Percentiles rank a stretch among this genome's conserved stretches.
phyloP scores from a whole-genome alignment of 2,888 invertebrate species.

The Chrysotoxum bicinctum region DNA sequence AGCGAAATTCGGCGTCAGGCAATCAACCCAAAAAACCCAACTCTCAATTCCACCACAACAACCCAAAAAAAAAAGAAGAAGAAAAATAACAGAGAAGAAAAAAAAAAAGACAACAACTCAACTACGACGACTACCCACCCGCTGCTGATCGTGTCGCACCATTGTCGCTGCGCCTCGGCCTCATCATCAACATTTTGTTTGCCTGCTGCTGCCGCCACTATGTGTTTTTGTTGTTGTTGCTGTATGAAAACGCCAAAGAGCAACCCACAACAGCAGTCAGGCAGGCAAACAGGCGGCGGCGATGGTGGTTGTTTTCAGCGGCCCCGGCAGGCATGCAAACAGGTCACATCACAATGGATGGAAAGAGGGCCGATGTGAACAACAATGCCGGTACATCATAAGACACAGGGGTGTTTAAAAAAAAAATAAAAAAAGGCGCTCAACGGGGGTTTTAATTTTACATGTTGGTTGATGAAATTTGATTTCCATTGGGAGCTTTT shows the following conservation, averaged over 20 bases:
- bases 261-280: constrained; percentile 66
- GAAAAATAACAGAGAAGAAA: constrained; percentile 14
- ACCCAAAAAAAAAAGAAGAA: constrained; percentile 41
- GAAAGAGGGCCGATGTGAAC: constrained; percentile 51
- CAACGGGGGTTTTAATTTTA: background rate
- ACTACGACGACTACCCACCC: constrained; percentile 68
- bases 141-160: constrained; percentile 72
- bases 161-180: constrained; percentile 67
- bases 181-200: constrained; percentile 51
- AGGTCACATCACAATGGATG: constrained; percentile 62
- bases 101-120: constrained; percentile 52
- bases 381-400: constrained; percentile 48
- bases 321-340: constrained; percentile 50
- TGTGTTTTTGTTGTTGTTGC: constrained; percentile 10
- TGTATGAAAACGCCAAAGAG: constrained; percentile 55
- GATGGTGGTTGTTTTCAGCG: constrained; percentile 27
- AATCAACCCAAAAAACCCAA: constrained; percentile 55
- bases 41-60: constrained; percentile 34
- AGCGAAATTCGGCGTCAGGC: constrained; percentile 69
- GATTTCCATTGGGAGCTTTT: too few species aligned
- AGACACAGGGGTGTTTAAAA: background rate
- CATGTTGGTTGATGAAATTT: too few species aligned
- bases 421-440: background rate
- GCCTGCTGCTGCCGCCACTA: constrained; percentile 24
- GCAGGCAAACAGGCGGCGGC: constrained; percentile 60